A percentile compares a stretch with the other conserved stretches of the same genome.
Conservation (phyloP, 2,888 invertebrate genomes). For the Drosophila monieri region DNA sequence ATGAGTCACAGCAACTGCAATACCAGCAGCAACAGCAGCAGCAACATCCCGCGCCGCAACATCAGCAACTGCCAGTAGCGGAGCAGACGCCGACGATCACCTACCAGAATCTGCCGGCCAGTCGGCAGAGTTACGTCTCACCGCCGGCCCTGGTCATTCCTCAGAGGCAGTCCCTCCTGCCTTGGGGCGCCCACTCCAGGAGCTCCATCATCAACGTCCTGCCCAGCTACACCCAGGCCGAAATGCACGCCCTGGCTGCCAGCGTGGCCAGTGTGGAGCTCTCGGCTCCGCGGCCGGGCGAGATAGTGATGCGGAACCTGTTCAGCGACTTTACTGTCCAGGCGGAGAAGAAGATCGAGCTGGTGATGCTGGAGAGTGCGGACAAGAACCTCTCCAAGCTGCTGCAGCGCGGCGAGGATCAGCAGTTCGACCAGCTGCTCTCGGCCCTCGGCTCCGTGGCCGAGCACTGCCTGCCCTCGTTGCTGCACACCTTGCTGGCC, state of each 20-base stretch:
- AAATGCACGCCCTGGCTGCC: slow-evolving; percentile 64
- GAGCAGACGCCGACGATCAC: slow-evolving; percentile 42
- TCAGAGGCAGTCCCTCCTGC: slow-evolving; percentile 87
- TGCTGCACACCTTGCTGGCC: slow-evolving; percentile 94
- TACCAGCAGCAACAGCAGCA: slow-evolving; percentile 39
- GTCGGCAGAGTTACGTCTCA: slow-evolving; percentile 66
- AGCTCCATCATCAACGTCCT: slow-evolving; percentile 82
- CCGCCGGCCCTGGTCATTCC: slow-evolving; percentile 78
- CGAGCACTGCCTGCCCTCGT: slow-evolving; percentile 98
- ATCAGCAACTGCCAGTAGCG: slow-evolving; percentile 34
- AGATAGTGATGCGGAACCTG: slow-evolving; percentile 97
- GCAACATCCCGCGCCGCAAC: slow-evolving; percentile 27
- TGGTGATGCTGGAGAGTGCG: slow-evolving; percentile 95
- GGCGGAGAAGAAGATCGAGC: slow-evolving; percentile 97
- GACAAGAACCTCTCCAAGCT: slow-evolving; percentile 98
- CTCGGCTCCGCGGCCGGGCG: slow-evolving; percentile 92
- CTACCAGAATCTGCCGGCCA: slow-evolving; percentile 42
- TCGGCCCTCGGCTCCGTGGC: slow-evolving; percentile 97
- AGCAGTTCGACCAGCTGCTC: slow-evolving; percentile 96
- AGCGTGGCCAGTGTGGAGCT: slow-evolving; percentile 82
- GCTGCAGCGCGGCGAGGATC: slow-evolving; percentile 97
- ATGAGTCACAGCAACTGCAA: slow-evolving; percentile 52
- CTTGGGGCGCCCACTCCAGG: slow-evolving; percentile 89
- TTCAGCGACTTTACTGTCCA: slow-evolving; percentile 96
- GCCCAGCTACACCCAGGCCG: slow-evolving; percentile 72